Evolutionary conservation across 2,888 invertebrate species (phyloP).

Genomic region (Brenthis ino): DNA sequence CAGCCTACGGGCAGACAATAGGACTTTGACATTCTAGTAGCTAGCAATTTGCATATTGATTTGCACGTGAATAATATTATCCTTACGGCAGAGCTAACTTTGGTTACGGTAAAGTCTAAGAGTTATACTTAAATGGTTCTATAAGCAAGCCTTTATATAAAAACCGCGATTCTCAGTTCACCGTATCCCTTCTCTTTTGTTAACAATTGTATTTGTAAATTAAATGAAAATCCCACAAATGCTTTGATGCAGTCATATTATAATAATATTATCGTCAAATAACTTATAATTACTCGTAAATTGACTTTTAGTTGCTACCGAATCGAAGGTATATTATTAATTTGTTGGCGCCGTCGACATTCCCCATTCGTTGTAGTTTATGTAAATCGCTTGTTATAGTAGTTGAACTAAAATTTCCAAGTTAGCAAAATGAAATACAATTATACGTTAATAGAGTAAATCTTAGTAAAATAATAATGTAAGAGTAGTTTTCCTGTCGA

Average conservation of each 20-base stretch:
- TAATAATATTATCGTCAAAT: slow-evolving; percentile 9
- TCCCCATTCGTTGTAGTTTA: slow-evolving; percentile 13
- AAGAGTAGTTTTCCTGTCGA: background rate
- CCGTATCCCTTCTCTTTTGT: background rate
- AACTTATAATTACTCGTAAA: slow-evolving; percentile 7
- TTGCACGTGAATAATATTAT: slow-evolving; percentile 51
- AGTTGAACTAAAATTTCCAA: slow-evolving; percentile 3
- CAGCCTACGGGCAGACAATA: slow-evolving; percentile 45
- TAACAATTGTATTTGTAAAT: too few relatives aligned
- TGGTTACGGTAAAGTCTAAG: slow-evolving; percentile 25
- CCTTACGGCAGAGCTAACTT: slow-evolving; percentile 34
- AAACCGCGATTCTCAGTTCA: background rate
- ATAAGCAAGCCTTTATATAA: background rate
- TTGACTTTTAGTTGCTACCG: slow-evolving; percentile 23
- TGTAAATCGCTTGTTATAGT: slow-evolving; percentile 12
- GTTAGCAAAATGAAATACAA: slow-evolving; percentile 18
- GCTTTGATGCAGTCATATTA: too few relatives aligned
- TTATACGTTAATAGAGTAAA: background rate
- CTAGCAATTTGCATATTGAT: slow-evolving; percentile 66
- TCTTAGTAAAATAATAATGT: background rate
- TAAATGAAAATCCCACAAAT: too few relatives aligned
- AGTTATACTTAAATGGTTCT: background rate
- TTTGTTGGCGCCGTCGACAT: slow-evolving; percentile 26
- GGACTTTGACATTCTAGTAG: slow-evolving; percentile 54
- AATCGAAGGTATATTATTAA: slow-evolving; percentile 5